Conservation (phyloP, 2,888 invertebrate genomes). For the Aspidiotus destructor region DNA sequence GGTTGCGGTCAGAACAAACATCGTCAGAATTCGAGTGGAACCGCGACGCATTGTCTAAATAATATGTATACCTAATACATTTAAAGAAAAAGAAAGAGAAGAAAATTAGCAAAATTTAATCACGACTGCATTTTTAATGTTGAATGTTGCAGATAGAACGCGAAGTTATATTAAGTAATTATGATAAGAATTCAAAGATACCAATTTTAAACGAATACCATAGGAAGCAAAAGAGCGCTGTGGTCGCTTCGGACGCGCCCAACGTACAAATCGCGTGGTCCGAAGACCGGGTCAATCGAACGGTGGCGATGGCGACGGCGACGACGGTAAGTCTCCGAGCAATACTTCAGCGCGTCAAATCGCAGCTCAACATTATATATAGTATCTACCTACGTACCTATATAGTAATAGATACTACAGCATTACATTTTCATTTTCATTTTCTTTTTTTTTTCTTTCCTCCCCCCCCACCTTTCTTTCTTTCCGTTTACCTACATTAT, state of each 20-base stretch:
- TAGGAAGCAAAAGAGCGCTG: constrained; percentile 45
- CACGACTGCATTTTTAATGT: not conserved
- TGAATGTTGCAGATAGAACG: constrained; percentile 58
- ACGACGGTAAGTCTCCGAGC: too few relatives aligned
- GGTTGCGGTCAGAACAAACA: not conserved
- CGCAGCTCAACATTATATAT: too few relatives aligned
- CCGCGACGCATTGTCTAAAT: not conserved
- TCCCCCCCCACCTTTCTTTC: too few relatives aligned
- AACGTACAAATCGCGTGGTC: constrained; percentile 64
- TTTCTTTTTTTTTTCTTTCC: too few relatives aligned
- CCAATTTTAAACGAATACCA: constrained; percentile 66
- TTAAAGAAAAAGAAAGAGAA: not conserved
- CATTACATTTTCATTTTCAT: too few relatives aligned
- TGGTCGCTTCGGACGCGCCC: constrained; percentile 66
- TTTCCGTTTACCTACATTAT: too few relatives aligned
- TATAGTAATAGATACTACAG: too few relatives aligned
- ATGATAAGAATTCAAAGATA: constrained; percentile 67
- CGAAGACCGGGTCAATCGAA: constrained; percentile 40
- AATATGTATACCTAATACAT: not conserved
- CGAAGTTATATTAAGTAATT: constrained; percentile 62
- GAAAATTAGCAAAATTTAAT: not conserved
- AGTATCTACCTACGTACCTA: too few relatives aligned
- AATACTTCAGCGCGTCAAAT: too few relatives aligned
- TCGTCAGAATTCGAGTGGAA: not conserved
- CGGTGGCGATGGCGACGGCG: too few relatives aligned